phyloP scores from a whole-genome alignment of 2,888 invertebrate genomes.

The Melanargia galathea region DNA sequence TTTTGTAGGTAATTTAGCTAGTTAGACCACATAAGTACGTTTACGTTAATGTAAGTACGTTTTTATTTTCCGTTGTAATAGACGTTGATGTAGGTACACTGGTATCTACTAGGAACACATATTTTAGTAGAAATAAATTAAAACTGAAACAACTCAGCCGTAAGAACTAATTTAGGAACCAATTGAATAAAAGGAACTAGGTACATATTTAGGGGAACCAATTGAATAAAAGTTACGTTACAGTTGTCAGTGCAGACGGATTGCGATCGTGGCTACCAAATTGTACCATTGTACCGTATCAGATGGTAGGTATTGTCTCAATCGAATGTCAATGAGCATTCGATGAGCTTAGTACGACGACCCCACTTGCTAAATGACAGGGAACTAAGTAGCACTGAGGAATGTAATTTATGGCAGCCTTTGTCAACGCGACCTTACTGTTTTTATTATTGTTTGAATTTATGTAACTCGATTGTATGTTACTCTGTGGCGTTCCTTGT shows the following conservation, averaged over 20 bases:
- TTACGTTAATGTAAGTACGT: too few species aligned
- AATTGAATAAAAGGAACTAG: too few species aligned
- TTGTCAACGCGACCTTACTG: constrained; percentile 1
- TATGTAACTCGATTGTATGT: background rate
- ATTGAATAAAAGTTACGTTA: background rate
- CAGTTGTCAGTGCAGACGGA: background rate
- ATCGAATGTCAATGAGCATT: constrained; percentile 73
- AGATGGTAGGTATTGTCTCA: constrained; percentile 71
- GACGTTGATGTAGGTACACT: too few species aligned
- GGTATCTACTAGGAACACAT: too few species aligned
- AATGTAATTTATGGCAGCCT: constrained; percentile 13
- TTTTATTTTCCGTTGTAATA: too few species aligned
- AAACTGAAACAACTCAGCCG: too few species aligned
- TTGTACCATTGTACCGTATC: constrained; percentile 62
- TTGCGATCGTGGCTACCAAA: constrained; percentile 52
- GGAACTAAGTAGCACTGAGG: constrained; percentile 52
- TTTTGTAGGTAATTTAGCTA: too few species aligned
- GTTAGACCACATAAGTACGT: too few species aligned
- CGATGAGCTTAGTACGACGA: constrained; percentile 62
- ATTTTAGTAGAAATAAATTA: too few species aligned
- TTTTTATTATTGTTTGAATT: background rate
- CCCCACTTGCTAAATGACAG: constrained; percentile 72
- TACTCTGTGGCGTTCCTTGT: too few species aligned
- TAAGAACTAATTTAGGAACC: background rate
- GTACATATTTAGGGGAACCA: too few species aligned